phyloP scores from a whole-genome alignment of 2,113 vertebrate species.

The Anoplopoma fimbria region DNA sequence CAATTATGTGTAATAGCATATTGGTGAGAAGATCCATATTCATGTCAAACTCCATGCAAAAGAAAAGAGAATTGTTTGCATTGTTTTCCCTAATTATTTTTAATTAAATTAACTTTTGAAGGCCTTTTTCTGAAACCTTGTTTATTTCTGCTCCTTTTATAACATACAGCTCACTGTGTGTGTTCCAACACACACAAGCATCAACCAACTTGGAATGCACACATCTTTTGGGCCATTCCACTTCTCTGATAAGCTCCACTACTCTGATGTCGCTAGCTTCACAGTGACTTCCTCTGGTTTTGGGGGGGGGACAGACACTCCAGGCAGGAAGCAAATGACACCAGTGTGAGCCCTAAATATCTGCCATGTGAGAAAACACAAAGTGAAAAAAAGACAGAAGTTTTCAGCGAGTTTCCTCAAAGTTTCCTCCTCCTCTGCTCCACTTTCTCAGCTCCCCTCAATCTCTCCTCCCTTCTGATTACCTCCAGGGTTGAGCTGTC shows the following conservation, averaged over 20 bases:
- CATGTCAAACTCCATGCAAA: too few relatives aligned
- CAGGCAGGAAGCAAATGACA: slow-evolving; percentile 16
- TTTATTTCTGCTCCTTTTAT: background rate
- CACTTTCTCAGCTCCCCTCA: slow-evolving; percentile 6
- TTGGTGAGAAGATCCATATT: too few relatives aligned
- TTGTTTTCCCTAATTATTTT: too few relatives aligned
- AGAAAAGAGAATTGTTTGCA: too few relatives aligned
- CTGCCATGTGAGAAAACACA: slow-evolving; percentile 19
- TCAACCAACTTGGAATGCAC: background rate
- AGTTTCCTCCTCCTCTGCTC: slow-evolving; percentile 17
- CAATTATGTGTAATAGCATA: too few relatives aligned
- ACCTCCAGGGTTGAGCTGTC: slow-evolving; percentile 47
- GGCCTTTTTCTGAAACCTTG: background rate
- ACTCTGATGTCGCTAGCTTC: slow-evolving; percentile 3
- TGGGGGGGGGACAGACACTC: background rate
- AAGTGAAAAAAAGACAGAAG: background rate
- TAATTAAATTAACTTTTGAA: background rate
- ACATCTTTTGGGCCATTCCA: background rate
- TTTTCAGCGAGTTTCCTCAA: slow-evolving; percentile 29
- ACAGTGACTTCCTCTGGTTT: background rate
- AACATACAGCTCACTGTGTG: background rate
- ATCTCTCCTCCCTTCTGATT: slow-evolving; percentile 15
- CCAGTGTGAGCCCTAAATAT: slow-evolving; percentile 23
- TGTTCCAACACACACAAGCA: background rate
- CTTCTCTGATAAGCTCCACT: background rate